Base-by-base conservation (phyloP, 2,113 vertebrate genomes). In the Zonotrichia leucophrys region DNA sequence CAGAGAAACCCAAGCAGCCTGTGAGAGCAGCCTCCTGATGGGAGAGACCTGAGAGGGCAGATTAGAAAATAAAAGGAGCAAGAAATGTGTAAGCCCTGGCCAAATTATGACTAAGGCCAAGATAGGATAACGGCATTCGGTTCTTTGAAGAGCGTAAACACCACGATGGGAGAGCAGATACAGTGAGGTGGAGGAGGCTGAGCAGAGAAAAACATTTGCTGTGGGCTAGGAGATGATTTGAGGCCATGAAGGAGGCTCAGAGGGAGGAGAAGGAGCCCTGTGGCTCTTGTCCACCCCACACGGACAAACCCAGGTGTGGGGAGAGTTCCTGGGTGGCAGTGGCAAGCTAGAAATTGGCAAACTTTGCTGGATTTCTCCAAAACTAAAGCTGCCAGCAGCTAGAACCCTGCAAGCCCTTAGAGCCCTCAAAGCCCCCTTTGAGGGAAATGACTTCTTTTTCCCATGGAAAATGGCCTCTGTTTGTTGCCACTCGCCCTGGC, bases 101-200 rank as follows among this genome's bases (percentile, higher is more conserved):
- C 96, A 96, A 96, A 66, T 23, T 67, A 58, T 96, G 96, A 97
- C 86, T 96, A 95, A 96, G 76, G 88, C 44, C 0, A 78, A 93
- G 92, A 96, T 87, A 89, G 93, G 88, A 66, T 86, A 95, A 95
- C 14, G 44, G 63, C 76, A 52, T 58, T 67, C 0, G 5, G 80
- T 22, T 89, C 95, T 97, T 94, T 96, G 94, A 96, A 89, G 90
- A 64, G 58, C 1, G 1, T 58, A 94, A 96, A 95, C 86, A 95
- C 75, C 83, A n/a, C 22, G 11, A 72, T 56, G 75, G 81, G 90
- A 87, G 79, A 90, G 89, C 89, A 94, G 90, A 95, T 76, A 81
- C 2, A 27, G 28, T 0, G 7, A 89, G 70, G 52, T 46, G 73
- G 73, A 94, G 62, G 89, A 63, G 83, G 60, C 31, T 4, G 7